Evolutionary conservation across 2,888 invertebrate genomes (phyloP).

Genomic region (Harpalus rubripes): DNA sequence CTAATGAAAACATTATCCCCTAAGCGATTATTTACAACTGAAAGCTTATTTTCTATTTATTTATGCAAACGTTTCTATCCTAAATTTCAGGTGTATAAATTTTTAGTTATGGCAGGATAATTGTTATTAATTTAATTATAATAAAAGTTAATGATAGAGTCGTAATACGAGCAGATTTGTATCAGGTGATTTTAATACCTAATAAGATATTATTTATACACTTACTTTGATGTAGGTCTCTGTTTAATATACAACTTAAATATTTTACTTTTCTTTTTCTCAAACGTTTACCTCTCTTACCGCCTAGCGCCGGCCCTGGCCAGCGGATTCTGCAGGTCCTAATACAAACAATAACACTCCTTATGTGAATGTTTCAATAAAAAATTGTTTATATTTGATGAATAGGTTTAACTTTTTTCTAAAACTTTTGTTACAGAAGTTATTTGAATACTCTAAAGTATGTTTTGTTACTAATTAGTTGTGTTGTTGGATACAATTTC

Average conservation of each 20-base stretch:
- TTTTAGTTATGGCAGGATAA: conserved; percentile 22
- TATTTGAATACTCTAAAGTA: no score
- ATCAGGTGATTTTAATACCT: conserved; percentile 2
- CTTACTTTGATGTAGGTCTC: not conserved
- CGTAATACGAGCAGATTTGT: not conserved
- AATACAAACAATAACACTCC: no score
- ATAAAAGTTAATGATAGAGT: conserved; percentile 14
- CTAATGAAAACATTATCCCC: conserved; percentile 52
- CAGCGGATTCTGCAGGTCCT: no score
- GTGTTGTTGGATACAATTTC: not conserved
- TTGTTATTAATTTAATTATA: conserved; percentile 44
- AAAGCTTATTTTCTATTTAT: conserved; percentile 31
- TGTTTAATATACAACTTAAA: not conserved
- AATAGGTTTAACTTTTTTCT: no score
- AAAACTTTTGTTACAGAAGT: no score
- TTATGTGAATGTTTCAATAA: no score
- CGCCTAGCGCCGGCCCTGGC: no score
- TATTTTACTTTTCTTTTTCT: not conserved
- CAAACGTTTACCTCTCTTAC: no score
- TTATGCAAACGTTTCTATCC: conserved; percentile 42
- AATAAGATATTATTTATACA: conserved; percentile 7
- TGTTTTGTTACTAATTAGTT: not conserved
- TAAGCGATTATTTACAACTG: not conserved
- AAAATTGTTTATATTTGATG: no score
- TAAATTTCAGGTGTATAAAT: conserved; percentile 40